Evolutionary conservation across 1,140 invertebrate genomes (phyloP).

Genomic region (Yoshiicerus persimilis): DNA sequence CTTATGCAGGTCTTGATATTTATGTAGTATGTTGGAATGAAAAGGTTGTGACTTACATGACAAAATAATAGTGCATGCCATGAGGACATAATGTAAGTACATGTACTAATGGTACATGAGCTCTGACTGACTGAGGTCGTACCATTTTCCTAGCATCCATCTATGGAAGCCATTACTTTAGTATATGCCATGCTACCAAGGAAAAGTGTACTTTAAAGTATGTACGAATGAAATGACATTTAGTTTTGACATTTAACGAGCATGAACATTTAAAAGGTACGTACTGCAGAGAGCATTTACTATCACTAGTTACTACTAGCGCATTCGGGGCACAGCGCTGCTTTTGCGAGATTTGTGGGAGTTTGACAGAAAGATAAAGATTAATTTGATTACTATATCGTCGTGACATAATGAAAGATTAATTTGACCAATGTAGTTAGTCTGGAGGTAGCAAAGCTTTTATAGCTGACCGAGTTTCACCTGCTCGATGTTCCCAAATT

Average conservation of each 20-base stretch:
- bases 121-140: not conserved
- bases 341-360: not conserved
- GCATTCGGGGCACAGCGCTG: not conserved
- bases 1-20: too few species aligned
- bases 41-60: not conserved
- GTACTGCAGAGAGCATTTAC: not conserved
- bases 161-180: not conserved
- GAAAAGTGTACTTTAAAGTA: slow-evolving; percentile 3
- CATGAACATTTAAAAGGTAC: not conserved
- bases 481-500: not conserved
- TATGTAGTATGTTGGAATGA: not conserved
- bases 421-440: not conserved
- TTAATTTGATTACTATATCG: not conserved
- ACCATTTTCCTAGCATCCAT: not conserved
- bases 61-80: not conserved
- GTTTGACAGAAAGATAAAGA: not conserved
- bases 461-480: not conserved
- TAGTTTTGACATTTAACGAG: not conserved
- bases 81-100: not conserved
- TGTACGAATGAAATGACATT: slow-evolving; percentile 8
- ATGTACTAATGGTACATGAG: not conserved
- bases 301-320: not conserved
- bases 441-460: not conserved
- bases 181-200: not conserved
- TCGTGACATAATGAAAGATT: slow-evolving; percentile 3